Base-by-base conservation (phyloP, 2,797 vertebrate genomes). In the Premnoplex brunnescens region DNA sequence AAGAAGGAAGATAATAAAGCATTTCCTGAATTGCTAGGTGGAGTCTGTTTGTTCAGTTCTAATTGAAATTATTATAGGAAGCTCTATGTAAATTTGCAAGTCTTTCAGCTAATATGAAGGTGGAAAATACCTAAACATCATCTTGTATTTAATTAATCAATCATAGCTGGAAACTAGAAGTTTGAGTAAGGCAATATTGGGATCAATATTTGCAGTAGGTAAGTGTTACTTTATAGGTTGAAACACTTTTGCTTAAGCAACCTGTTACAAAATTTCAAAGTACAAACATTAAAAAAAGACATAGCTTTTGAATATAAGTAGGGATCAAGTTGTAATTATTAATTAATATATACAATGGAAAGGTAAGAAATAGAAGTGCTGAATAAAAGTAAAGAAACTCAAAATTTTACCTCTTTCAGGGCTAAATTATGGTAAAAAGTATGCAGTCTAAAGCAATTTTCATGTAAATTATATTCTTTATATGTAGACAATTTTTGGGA, bases 61-160 rank as follows among this genome's bases (percentile, higher is more conserved):
- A 79, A 75, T 8, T 89, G 71, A 86, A 94, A 90, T 83, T 81
- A 60, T n/a, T 94, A 11, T 20, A 62, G 34, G 30, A 78, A 78
- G 37, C 15, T 75, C 49, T 69, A 54, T n/a, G 24, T 55, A 88
- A 54, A 80, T 84, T 89, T 88, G 44, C 20, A 19, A 76, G 41
- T 59, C 51, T 91, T 84, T 81, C 79, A 81, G 20, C 54, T 64
- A 88, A 49, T 28, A 63, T 4, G 9, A 80, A 89, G 22, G 1
- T 6, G 8, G 5, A 7, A 73, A 91, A 82, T 80, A 56, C 14
- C 54, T 37, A 81, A 72, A 81, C 6, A 71, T 68, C 44, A 60
- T 88, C 17, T 60, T 12, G 19, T 58, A 39, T 54, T 84, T 74
- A 83, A 83, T 6, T 44, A 52, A 56, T 74, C 30, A 86, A 20